Evolutionary conservation across 1,140 invertebrate species (phyloP), one percentile per base, ranked within the genome.

Genomic region (Camponotus vicinus): DNA sequence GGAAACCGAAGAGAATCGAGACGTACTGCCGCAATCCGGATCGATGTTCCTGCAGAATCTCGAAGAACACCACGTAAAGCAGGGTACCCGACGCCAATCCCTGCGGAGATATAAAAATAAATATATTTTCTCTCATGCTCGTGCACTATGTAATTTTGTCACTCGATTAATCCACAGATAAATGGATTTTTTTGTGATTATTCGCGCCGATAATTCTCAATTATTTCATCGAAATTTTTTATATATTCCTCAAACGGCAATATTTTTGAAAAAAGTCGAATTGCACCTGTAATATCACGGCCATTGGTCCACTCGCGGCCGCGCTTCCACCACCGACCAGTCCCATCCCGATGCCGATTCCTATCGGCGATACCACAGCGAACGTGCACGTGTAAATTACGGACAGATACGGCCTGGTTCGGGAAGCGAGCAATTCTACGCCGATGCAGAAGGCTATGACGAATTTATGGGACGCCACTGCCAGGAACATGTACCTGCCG

Each of bases 371-470:
- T 2, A 98, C 97, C 11, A 98, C 93, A 1, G 97, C 97, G 91
- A 98, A 98, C 8, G 97, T 97, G 2, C 97, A 96, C 57, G 98
- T 97, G 91, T 98, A 98, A 1, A 97, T 92, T 2, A 97, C 91
- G 1, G 96, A 94, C 8, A 98, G 93, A 85, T 95, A 94, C 3
- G 95, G 93, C 70, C 96, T 96, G 0, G 97, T 97, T 37, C 96
- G 96, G 3, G 96, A 96, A 21, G 97, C 96, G 37, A 97, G 97
- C 66, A 98, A 92, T 91, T 98, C 97, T 3, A 98, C 96, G 42
- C 98, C 98, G 82, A 98, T 97, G 93, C 97, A 98, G 91, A 98
- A 98, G 2, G 98, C 98, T 70, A 99, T 98, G 8, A 99, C 98
- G 73, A 98, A 96, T 94, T 99, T 99, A 93, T 99, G 98, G 3